A percentile compares a stretch with the other conserved stretches of the same genome.
phyloP scores from a whole-genome alignment of 2,797 vertebrate genomes.

The Chelon labrosus region DNA sequence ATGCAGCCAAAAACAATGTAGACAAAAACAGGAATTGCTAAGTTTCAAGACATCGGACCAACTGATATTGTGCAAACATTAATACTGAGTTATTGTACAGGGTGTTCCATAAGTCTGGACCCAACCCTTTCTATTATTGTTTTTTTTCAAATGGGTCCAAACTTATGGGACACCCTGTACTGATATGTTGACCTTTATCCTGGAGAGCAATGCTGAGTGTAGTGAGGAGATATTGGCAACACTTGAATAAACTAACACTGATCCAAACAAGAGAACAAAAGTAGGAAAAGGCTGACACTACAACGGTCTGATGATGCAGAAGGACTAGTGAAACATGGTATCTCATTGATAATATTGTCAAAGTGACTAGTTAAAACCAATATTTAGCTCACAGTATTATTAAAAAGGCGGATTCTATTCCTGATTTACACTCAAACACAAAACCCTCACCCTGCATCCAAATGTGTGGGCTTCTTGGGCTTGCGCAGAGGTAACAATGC shows the following conservation, averaged over 20 bases:
- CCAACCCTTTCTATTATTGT: too few relatives aligned
- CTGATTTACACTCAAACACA: conserved; percentile 17
- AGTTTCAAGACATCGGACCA: neutral
- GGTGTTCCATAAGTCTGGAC: neutral
- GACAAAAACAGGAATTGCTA: neutral
- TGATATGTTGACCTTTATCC: neutral
- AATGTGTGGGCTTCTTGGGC: neutral
- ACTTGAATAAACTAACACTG: neutral
- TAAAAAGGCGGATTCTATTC: conserved; percentile 44
- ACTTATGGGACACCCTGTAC: neutral
- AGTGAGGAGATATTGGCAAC: conserved; percentile 30
- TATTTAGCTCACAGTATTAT: conserved; percentile 40
- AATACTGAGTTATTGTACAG: neutral
- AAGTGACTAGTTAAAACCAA: conserved; percentile 7
- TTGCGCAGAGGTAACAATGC: conserved; percentile 16
- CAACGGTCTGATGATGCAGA: neutral
- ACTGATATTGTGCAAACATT: neutral
- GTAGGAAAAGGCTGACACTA: neutral
- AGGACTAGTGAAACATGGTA: neutral
- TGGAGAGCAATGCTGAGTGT: conserved; percentile 18
- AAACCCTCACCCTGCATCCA: neutral
- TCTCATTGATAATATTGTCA: conserved; percentile 2
- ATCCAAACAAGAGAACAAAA: neutral
- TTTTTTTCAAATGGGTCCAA: too few relatives aligned
- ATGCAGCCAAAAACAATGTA: neutral